Conservation (phyloP, 1,140 invertebrate species). For the Idris sp. region DNA sequence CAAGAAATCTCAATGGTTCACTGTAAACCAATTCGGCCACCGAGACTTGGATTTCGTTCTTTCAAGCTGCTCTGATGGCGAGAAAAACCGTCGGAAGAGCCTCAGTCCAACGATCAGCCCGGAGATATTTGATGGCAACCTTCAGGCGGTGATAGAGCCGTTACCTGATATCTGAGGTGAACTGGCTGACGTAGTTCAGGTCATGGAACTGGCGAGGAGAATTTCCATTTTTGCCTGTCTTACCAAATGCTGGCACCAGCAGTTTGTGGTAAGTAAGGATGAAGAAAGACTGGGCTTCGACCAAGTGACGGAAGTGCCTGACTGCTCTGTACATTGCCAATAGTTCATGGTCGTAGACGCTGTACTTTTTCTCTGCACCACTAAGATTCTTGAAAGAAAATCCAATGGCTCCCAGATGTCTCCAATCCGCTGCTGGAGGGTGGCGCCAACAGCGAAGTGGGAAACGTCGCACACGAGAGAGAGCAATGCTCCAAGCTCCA, state of each 20-base stretch:
- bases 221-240: slow-evolving; percentile 5
- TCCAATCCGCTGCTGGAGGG: not conserved
- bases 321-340: slow-evolving; percentile 6
- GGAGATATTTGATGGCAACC: too few species aligned
- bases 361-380: not conserved
- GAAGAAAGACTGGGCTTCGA: not conserved
- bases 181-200: slow-evolving; percentile 71
- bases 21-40: slow-evolving; percentile 6
- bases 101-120: slow-evolving; percentile 1
- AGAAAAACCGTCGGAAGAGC: slow-evolving; percentile 5
- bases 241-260: not conserved
- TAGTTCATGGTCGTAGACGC: slow-evolving; percentile 4
- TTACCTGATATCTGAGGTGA: slow-evolving; percentile 69
- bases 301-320: slow-evolving; percentile 8
- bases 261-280: slow-evolving; percentile 9
- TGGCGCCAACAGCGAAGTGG: too few species aligned
- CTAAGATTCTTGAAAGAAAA: slow-evolving; percentile 6
- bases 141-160: too few species aligned
- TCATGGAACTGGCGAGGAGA: slow-evolving; percentile 58
- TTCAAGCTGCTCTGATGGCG: slow-evolving; percentile 14
- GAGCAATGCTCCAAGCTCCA: too few species aligned
- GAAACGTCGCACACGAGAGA: too few species aligned
- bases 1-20: not conserved
- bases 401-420: not conserved
- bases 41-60: slow-evolving; percentile 1